phyloP scores from a whole-genome alignment of 2,113 vertebrate species.

The Malurus alboscapulatus region DNA sequence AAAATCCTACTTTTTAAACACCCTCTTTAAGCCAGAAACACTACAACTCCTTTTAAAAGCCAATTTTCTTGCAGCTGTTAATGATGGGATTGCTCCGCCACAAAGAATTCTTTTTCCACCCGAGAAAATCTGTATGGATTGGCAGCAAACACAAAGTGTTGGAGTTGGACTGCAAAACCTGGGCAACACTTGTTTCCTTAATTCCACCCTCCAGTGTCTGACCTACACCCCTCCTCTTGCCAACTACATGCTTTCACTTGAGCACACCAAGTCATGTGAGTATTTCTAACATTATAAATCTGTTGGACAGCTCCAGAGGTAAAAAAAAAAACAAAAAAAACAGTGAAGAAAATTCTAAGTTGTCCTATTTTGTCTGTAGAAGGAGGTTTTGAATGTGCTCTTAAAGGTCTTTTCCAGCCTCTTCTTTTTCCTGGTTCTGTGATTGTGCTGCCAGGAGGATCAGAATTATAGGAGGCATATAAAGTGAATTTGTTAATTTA shows the following conservation, averaged over 20 bases:
- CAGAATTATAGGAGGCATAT: not conserved
- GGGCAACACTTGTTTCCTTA: conserved; percentile 96
- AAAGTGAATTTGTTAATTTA: not conserved
- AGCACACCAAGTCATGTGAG: conserved; percentile 94
- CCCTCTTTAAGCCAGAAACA: not conserved
- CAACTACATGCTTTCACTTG: conserved; percentile 93
- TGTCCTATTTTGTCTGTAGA: not conserved
- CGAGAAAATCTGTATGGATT: conserved; percentile 91
- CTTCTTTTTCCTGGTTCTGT: not conserved
- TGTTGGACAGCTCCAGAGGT: not conserved
- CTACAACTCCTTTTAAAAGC: not conserved
- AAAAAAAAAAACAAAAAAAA: not conserved
- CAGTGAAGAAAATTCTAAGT: not conserved
- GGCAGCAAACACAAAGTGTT: conserved; percentile 87
- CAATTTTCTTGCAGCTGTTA: conserved; percentile 65
- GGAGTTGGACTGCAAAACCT: conserved; percentile 96
- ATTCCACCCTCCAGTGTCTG: conserved; percentile 93
- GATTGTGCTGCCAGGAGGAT: not conserved
- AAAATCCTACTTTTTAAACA: not conserved
- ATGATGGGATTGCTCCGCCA: conserved; percentile 89
- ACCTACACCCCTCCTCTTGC: conserved; percentile 93
- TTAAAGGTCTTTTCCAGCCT: not conserved
- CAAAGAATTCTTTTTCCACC: conserved; percentile 91
- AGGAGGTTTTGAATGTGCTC: not conserved
- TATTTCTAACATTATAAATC: not conserved